Evolutionary conservation across 92 coral and sea anemone species (phyloP).

Genomic region (Zoanthus sansibaricus): DNA sequence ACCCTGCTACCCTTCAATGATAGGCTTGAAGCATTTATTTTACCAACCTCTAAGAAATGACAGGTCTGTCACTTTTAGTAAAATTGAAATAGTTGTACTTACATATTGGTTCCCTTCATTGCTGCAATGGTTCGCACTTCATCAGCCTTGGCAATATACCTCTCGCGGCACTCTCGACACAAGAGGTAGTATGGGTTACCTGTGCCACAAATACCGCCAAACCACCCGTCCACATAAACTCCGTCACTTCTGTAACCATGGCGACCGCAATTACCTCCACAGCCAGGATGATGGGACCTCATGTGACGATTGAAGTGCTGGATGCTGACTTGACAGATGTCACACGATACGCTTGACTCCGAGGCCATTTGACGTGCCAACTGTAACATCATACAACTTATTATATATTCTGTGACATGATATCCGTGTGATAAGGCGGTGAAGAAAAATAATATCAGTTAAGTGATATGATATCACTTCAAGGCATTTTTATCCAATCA

Average conservation of each 20-base stretch:
- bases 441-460: too few relatives aligned
- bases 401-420: too few relatives aligned
- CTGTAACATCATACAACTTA: conserved; percentile 26
- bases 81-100: conserved; percentile 22
- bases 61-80: too few relatives aligned
- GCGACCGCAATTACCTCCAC: conserved; percentile 95
- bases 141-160: conserved; percentile 85
- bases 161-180: conserved; percentile 84
- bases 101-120: conserved; percentile 82
- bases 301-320: conserved; percentile 84
- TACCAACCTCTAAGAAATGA: too few relatives aligned
- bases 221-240: conserved; percentile 90
- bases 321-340: conserved; percentile 78
- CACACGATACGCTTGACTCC: conserved; percentile 68
- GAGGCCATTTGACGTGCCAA: conserved; percentile 70
- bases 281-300: conserved; percentile 88
- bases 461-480: too few relatives aligned
- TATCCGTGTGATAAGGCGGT: too few relatives aligned
- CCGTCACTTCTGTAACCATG: conserved; percentile 96
- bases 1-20: too few relatives aligned
- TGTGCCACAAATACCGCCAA: conserved; percentile 95
- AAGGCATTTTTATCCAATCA: too few relatives aligned
- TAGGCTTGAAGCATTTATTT: too few relatives aligned
- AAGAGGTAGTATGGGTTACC: conserved; percentile 82
- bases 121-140: conserved; percentile 81